Evolutionary conservation across 2,797 vertebrate genomes (phyloP).

Genomic region (Pseudotriccus pelzelni): DNA sequence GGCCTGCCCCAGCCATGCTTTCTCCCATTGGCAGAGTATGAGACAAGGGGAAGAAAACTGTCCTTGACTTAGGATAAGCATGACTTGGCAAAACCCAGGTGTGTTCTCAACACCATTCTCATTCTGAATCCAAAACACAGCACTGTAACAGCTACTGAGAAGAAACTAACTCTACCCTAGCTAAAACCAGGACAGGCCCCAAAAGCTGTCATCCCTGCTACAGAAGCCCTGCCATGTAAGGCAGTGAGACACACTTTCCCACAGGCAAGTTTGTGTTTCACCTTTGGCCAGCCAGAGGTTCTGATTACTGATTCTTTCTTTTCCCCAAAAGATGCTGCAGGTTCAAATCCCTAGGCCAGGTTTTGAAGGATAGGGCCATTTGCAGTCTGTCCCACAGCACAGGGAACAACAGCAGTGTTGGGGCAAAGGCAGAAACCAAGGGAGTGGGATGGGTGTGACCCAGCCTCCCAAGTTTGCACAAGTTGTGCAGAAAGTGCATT

Average conservation of each 20-base stretch:
- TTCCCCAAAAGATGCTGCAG: background rate
- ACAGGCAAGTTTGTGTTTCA: background rate
- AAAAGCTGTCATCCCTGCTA: background rate
- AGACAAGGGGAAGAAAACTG: background rate
- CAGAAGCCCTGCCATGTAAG: accelerated
- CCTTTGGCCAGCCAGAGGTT: background rate
- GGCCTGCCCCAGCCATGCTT: background rate
- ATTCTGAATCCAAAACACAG: background rate
- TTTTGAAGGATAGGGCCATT: background rate
- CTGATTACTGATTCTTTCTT: background rate
- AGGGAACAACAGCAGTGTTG: background rate
- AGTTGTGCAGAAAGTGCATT: background rate
- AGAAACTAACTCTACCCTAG: background rate
- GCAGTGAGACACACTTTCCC: background rate
- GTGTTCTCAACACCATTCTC: background rate
- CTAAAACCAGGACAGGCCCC: background rate
- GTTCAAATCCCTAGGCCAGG: background rate
- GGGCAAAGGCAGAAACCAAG: background rate
- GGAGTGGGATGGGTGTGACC: accelerated
- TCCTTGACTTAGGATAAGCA: background rate
- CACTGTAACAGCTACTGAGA: background rate
- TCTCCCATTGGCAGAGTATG: background rate
- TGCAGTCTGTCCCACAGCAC: accelerated
- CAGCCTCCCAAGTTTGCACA: accelerated
- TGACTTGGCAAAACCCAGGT: background rate